Base-by-base conservation (phyloP, 2,113 vertebrate genomes). In the Marmota flaviventris region DNA sequence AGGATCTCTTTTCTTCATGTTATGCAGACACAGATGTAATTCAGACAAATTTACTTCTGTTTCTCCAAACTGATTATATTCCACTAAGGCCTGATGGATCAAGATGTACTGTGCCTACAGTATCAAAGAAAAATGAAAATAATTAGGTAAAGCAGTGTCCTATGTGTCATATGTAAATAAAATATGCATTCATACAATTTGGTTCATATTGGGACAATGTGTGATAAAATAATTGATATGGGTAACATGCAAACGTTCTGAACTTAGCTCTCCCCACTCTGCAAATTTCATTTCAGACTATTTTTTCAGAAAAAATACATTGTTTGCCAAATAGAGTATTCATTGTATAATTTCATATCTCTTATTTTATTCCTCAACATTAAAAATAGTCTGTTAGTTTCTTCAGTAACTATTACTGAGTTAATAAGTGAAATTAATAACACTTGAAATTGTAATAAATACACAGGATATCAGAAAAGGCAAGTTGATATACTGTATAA, bases 21-120 rank as follows among this genome's bases (percentile, higher is more conserved):
- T 98, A 45, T 91, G 98, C 73, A 99, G 97, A 0, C 96, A 98
- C 51, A 98, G 98, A 87, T 99, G 99, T 27, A 99, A 97, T 85
- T 99, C 99, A 29, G 99, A 96, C 98, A 99, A 97, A 48, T 11
- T 78, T 97, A 99, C 97, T 98, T 99, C 99, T 0, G 99, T 99
- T 96, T 99, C 99, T 42, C 99, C 99, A 97, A 99, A 99, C 97
- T 99, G 99, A 96, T 99, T 99, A 97, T 99, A 99, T 95, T 99
- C 99, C 96, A 99, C 98, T 97, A 99, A 98, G 0, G 99, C 99
- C 98, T 99, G 99, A 97, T 99, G 99, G 93, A 99, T 99, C 97
- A 99, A 98, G 98, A 99, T 99, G 98, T 99, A 99, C 98, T 99
- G 99, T 56, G 99, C 98, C 99, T 99, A 79, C 0, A 34, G 5